Percentiles rank a stretch among this genome's conserved stretches.
Evolutionary conservation across 2,888 invertebrate species (phyloP).

Genomic region (Phymatocera aterrima): DNA sequence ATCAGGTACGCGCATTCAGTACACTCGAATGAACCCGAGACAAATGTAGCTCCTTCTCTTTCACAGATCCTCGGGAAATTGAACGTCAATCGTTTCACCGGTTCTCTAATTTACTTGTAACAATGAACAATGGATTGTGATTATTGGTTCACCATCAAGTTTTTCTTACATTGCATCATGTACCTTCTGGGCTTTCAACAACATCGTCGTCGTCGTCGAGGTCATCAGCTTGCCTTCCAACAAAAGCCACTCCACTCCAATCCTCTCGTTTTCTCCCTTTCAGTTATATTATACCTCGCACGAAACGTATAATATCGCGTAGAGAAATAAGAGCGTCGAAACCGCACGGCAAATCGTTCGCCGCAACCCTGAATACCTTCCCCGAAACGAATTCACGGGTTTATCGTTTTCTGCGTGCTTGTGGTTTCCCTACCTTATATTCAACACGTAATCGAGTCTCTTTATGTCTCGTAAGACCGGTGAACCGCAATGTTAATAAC

Average conservation of each 20-base stretch:
- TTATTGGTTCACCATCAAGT: neutral
- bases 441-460: slow-evolving; percentile 23
- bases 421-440: slow-evolving; percentile 5
- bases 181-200: neutral
- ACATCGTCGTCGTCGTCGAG: neutral
- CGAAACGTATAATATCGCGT: neutral
- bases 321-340: slow-evolving; percentile 1
- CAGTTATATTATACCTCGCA: neutral
- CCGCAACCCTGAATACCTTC: neutral
- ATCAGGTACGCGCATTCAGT: neutral
- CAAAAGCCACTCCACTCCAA: neutral
- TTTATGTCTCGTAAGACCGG: slow-evolving; percentile 15
- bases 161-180: neutral
- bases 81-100: neutral
- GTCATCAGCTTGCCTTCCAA: neutral
- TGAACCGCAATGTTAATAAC: slow-evolving; percentile 29
- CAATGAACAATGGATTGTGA: neutral
- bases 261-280: neutral
- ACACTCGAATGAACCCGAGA: neutral
- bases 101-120: neutral
- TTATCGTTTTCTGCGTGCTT: slow-evolving; percentile 22
- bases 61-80: neutral
- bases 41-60: neutral
- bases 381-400: slow-evolving; percentile 9
- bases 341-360: slow-evolving; percentile 9